phyloP scores from a whole-genome alignment of 2,797 vertebrate species.

The Cossypha polioptera region DNA sequence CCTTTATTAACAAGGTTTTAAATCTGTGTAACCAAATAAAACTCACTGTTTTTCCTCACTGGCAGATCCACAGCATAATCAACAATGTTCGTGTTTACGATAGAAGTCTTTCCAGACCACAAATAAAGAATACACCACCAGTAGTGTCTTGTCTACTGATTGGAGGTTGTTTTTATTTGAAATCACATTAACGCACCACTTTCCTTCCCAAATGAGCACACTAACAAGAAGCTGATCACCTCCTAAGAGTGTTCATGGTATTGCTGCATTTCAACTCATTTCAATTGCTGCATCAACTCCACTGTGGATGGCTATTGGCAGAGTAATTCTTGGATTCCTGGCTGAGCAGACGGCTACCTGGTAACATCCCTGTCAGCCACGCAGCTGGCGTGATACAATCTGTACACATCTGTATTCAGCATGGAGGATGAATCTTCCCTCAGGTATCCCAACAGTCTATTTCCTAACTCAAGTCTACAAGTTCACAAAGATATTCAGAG shows the following conservation, averaged over 20 bases:
- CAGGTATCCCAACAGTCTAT: not conserved
- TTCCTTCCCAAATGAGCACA: not conserved
- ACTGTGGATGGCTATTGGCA: not conserved
- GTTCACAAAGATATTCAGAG: not conserved
- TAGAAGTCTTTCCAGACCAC: slow-evolving; percentile 15
- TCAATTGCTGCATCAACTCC: no score
- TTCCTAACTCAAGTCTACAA: not conserved
- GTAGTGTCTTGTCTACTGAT: not conserved
- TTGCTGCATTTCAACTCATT: not conserved
- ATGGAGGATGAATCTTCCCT: not conserved
- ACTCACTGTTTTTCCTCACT: not conserved
- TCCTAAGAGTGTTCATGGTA: not conserved
- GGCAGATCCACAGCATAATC: not conserved
- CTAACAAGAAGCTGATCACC: not conserved
- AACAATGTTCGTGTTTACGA: not conserved
- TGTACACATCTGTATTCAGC: not conserved
- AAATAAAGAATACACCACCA: slow-evolving; percentile 2
- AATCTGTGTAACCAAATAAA: not conserved
- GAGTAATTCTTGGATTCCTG: not conserved
- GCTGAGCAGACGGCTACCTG: not conserved
- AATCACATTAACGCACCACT: not conserved
- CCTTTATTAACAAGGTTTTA: not conserved
- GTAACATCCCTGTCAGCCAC: not conserved
- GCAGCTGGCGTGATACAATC: not conserved
- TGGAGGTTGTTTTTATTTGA: not conserved